Base-by-base conservation (phyloP, 1,140 invertebrate genomes). In the Drosophila nannoptera region DNA sequence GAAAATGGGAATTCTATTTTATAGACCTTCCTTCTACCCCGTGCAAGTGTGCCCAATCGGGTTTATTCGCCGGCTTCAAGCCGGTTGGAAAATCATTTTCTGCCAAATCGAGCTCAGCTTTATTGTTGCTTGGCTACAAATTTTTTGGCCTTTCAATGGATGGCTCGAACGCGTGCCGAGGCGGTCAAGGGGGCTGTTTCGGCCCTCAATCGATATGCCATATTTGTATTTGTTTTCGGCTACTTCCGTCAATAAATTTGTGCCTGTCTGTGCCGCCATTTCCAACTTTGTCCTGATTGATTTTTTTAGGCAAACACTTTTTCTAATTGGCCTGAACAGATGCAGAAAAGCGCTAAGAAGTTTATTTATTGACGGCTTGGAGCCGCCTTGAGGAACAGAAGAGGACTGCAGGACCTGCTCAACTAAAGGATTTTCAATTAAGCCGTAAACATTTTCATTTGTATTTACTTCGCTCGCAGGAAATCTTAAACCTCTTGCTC, bases 81-180 rank as follows among this genome's bases (percentile, higher is more conserved):
- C 22, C 22, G 22, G 8, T 50, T 50, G 4, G 32, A 50, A 50
- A 16, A 50, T 52, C 32, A 52, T 16, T 52, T 52, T 16, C 32
- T 52, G 12, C 42, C 62, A 67, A 82, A 81, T 77, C 66, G 56
- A 69, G 71, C 71, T 76, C 71, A 67, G 77, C 78, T 75, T 69
- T 59, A 36, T 49, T 77, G 29, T 73, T 49, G 65, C 63, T 54
- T 83, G 76, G 63, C 80, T 68, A 84, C 68, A 68, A 67, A 68
- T 35, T 84, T 73, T 75, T 2, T 2, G 1, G 22, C 22, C 1
- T 22, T 22, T 22, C 22, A 22, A 22, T 22, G 22, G 22, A 22
- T 22, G 22, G 22, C 22, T 22, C 22, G 22, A 22, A 22, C 22
- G 22, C 22, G 22, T 22, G 22, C 22, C 22, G 22, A 22, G 3